Percentiles rank a stretch among this genome's conserved stretches.
phyloP scores from a whole-genome alignment of 2,888 invertebrate genomes.

The Agrilus biguttatus region DNA sequence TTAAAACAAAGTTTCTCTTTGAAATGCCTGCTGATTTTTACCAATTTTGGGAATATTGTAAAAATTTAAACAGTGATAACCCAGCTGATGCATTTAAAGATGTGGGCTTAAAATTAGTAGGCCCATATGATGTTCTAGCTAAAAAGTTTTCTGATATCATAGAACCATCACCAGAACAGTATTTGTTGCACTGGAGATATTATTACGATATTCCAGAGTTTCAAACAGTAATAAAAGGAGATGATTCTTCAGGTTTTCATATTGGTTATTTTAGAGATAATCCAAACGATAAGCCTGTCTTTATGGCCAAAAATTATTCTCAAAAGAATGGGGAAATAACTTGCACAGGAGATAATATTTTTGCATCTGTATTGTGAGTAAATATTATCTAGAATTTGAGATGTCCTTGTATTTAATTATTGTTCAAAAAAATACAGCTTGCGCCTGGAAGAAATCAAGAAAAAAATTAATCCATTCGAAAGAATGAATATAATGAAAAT shows the following conservation, averaged over 20 bases:
- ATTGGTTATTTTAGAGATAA: slow-evolving; percentile 84
- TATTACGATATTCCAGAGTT: slow-evolving; percentile 92
- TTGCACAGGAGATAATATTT: slow-evolving; percentile 63
- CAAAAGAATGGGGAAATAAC: slow-evolving; percentile 52
- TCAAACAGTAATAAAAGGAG: slow-evolving; percentile 62
- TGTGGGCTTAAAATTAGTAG: slow-evolving; percentile 61
- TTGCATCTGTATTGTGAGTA: slow-evolving; percentile 62
- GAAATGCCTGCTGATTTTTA: slow-evolving; percentile 87
- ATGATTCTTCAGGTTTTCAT: slow-evolving; percentile 59
- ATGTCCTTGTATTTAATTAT: slow-evolving; percentile 1
- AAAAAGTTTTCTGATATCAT: slow-evolving; percentile 40
- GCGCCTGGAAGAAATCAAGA: slow-evolving; percentile 42
- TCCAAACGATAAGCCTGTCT: slow-evolving; percentile 55
- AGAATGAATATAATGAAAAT: slow-evolving; percentile 42
- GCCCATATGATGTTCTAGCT: slow-evolving; percentile 73
- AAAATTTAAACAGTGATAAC: slow-evolving; percentile 36
- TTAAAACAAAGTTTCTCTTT: slow-evolving; percentile 62
- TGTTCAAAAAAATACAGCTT: slow-evolving; percentile 20
- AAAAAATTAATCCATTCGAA: slow-evolving; percentile 45
- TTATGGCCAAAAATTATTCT: slow-evolving; percentile 65
- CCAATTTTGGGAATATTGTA: slow-evolving; percentile 66
- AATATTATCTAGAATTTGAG: slow-evolving; percentile 1
- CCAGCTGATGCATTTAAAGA: slow-evolving; percentile 48
- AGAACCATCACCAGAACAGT: slow-evolving; percentile 40
- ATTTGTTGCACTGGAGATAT: slow-evolving; percentile 77